A percentile compares a stretch with the other conserved stretches of the same genome.
These are phyloP conservation scores for Gadopsis marmoratus DNA, from an alignment of 2,797 vertebrate species.

Conservation along the genomic window DNA sequence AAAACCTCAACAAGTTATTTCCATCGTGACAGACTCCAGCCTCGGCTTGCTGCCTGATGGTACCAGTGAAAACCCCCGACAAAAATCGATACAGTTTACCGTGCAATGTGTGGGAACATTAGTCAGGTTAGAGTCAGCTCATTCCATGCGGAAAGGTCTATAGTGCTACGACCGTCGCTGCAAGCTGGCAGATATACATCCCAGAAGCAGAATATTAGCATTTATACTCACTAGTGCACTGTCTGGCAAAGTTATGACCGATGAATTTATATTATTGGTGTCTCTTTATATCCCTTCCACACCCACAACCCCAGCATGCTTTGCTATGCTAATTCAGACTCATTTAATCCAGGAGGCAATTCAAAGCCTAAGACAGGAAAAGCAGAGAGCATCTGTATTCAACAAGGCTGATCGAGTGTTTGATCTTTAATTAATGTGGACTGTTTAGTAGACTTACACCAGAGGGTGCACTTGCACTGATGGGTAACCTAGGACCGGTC, in stretches of 20 bases:
- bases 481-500: conserved; percentile 5
- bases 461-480: background rate
- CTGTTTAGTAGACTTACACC: background rate
- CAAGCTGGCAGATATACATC: conserved; percentile 55
- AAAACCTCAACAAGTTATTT: background rate
- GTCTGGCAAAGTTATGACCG: conserved; percentile 47
- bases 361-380: conserved; percentile 23
- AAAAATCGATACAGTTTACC: conserved; percentile 69
- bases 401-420: background rate
- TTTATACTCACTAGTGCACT: conserved; percentile 54
- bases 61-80: conserved; percentile 20
- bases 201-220: conserved; percentile 54
- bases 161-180: conserved; percentile 16
- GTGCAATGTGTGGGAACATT: conserved; percentile 58
- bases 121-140: conserved; percentile 54
- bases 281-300: conserved; percentile 31
- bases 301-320: conserved; percentile 16
- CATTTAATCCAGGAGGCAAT: conserved; percentile 25
- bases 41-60: conserved; percentile 5
- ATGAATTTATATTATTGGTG: conserved; percentile 44
- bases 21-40: background rate
- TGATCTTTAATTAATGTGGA: background rate
- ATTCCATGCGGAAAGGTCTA: conserved; percentile 50
- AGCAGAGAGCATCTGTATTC: conserved; percentile 16
- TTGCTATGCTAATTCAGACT: conserved; percentile 36